Percentiles rank a stretch among this genome's conserved stretches.
These are phyloP conservation scores for Graptemys geographica DNA, from an alignment of 2,797 vertebrate genomes.

Conservation along the genomic window DNA sequence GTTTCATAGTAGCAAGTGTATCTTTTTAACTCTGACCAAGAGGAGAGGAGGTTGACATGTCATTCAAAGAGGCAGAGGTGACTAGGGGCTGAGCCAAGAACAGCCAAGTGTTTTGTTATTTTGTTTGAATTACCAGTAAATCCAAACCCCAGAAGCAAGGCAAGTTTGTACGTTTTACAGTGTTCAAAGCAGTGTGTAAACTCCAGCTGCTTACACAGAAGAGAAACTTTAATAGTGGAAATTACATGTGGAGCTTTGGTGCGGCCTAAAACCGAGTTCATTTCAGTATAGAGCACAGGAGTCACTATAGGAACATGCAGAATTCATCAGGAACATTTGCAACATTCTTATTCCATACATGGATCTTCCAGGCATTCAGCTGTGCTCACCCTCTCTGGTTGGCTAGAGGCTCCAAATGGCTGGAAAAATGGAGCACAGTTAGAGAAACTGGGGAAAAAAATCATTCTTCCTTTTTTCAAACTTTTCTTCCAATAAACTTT, in stretches of 20 bases:
- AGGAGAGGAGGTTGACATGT: fast-evolving
- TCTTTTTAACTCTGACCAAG: fast-evolving
- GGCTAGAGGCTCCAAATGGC: background rate
- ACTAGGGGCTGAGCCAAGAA: background rate
- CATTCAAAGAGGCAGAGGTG: background rate
- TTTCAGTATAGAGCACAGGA: background rate
- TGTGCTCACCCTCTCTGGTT: background rate
- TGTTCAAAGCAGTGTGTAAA: background rate
- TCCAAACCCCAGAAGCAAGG: background rate
- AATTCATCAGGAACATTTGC: background rate
- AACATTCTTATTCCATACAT: background rate
- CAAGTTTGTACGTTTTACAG: background rate
- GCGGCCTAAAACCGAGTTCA: background rate
- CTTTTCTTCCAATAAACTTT: background rate
- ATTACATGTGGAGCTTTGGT: background rate
- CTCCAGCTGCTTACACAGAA: background rate
- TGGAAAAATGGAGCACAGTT: background rate
- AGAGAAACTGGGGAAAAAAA: background rate
- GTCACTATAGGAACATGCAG: background rate
- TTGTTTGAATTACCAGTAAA: background rate
- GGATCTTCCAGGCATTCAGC: background rate
- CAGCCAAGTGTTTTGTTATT: background rate
- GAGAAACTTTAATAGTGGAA: background rate
- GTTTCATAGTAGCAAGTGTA: fast-evolving
- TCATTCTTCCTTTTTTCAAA: background rate